Conservation (phyloP, 2,888 invertebrate species). For the Drosophila melanosoma region DNA sequence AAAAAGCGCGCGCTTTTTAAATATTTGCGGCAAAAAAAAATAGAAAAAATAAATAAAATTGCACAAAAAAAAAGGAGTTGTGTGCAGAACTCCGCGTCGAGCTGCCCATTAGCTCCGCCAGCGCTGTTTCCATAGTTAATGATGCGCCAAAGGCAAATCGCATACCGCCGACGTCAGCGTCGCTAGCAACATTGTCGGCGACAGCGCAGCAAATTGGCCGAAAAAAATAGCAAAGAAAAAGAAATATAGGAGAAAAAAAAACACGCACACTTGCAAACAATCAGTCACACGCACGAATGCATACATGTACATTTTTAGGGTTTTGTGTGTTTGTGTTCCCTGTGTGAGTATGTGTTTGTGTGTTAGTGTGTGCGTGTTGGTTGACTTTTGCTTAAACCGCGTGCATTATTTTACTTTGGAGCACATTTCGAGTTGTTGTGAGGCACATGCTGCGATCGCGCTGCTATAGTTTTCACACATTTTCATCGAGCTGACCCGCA, state of each 20-base stretch:
- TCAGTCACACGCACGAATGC: conserved; percentile 44
- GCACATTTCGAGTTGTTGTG: conserved; percentile 43
- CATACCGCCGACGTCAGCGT: conserved; percentile 50
- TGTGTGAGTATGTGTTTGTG: conserved; percentile 26
- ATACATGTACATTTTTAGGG: conserved; percentile 42
- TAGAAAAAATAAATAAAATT: background rate
- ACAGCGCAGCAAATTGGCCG: conserved; percentile 58
- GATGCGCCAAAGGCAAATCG: conserved; percentile 34
- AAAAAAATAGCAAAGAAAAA: conserved; percentile 57
- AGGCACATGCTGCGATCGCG: conserved; percentile 30
- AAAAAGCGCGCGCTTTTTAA: conserved; percentile 55
- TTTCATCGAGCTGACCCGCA: conserved; percentile 38
- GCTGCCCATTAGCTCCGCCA: conserved; percentile 39
- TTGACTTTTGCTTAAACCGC: conserved; percentile 64
- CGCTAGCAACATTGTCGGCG: conserved; percentile 49
- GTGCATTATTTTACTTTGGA: conserved; percentile 69
- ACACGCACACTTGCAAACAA: conserved; percentile 62
- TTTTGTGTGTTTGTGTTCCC: conserved; percentile 47
- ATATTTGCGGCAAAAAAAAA: conserved; percentile 34
- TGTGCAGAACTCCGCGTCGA: conserved; percentile 26
- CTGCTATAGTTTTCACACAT: conserved; percentile 35
- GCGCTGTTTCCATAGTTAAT: conserved; percentile 25
- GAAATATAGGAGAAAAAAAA: conserved; percentile 59
- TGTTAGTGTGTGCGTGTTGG: conserved; percentile 57
- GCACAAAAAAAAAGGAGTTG: background rate